A percentile compares a stretch with the other conserved stretches of the same genome.
These are phyloP conservation scores for Salticus scenicus DNA, from an alignment of 2,888 invertebrate genomes.

Conservation along the genomic window DNA sequence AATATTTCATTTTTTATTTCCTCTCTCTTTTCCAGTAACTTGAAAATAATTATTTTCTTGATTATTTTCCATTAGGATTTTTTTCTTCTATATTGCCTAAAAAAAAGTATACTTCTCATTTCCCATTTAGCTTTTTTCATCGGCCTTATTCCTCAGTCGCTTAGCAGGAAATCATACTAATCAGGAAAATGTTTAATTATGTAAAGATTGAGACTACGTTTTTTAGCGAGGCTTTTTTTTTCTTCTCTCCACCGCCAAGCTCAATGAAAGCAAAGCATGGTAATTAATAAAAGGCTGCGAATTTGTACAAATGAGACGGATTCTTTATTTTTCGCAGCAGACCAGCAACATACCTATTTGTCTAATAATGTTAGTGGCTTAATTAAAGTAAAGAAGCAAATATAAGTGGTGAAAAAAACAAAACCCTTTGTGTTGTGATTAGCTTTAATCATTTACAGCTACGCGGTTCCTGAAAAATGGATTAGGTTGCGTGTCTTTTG, in stretches of 20 bases:
- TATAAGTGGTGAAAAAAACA: conserved; percentile 14
- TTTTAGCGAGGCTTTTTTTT: conserved; percentile 9
- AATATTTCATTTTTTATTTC: conserved; percentile 27
- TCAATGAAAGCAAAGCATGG: conserved; percentile 13
- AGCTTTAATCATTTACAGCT: conserved; percentile 51
- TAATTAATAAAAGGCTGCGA: conserved; percentile 60
- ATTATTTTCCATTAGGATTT: conserved; percentile 5
- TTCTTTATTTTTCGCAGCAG: conserved; percentile 34
- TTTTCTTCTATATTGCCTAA: neutral
- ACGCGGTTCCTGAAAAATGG: conserved; percentile 35
- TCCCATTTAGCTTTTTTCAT: conserved; percentile 14
- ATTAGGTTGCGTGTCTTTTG: conserved; percentile 47
- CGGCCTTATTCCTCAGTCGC: conserved; percentile 4
- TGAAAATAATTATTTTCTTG: conserved; percentile 54
- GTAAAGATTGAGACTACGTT: conserved; percentile 45
- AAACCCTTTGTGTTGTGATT: conserved; percentile 39
- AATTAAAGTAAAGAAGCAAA: conserved; percentile 41
- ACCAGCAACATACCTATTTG: conserved; percentile 45
- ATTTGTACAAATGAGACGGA: conserved; percentile 22
- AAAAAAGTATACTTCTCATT: conserved; percentile 14
- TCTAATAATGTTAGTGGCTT: conserved; percentile 55
- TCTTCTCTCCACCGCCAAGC: neutral
- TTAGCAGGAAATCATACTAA: conserved; percentile 52
- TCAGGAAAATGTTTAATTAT: conserved; percentile 63
- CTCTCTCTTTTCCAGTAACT: conserved; percentile 18